Conservation (phyloP, 2,888 invertebrate species). For the Mimumesa dahlbomi region DNA sequence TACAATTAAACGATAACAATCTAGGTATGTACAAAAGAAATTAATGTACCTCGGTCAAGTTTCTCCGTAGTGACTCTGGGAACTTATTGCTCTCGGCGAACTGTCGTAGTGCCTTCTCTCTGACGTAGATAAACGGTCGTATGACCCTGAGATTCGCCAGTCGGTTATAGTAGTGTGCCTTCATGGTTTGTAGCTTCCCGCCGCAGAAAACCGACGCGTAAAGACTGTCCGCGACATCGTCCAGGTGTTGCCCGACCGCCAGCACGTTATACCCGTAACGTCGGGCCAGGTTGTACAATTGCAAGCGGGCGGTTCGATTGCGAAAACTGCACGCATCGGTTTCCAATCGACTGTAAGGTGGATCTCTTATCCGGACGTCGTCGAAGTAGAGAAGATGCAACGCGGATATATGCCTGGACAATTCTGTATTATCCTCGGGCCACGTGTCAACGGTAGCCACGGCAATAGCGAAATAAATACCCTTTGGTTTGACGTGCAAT, state of each 20-base stretch:
- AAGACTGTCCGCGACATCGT: conserved; percentile 92
- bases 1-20: too few species aligned
- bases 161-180: conserved; percentile 90
- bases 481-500: conserved; percentile 88
- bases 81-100: conserved; percentile 88
- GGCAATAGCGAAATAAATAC: conserved; percentile 87
- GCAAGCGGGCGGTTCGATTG: conserved; percentile 86
- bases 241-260: conserved; percentile 93
- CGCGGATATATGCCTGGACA: conserved; percentile 82
- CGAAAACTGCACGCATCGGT: conserved; percentile 86
- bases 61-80: too few species aligned
- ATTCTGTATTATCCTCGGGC: too few species aligned
- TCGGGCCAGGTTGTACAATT: conserved; percentile 88
- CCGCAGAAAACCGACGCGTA: conserved; percentile 90
- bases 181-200: conserved; percentile 89
- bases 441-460: conserved; percentile 84
- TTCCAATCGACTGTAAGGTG: too few species aligned
- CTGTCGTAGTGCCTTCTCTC: conserved; percentile 87
- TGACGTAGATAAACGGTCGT: conserved; percentile 92
- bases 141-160: conserved; percentile 91
- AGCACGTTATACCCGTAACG: conserved; percentile 91
- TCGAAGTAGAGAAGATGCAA: conserved; percentile 84
- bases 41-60: too few species aligned
- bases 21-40: too few species aligned
- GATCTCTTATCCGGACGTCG: conserved; percentile 84